Conservation (phyloP, 1,140 invertebrate species). For the Aphelenchoides fujianensis region DNA sequence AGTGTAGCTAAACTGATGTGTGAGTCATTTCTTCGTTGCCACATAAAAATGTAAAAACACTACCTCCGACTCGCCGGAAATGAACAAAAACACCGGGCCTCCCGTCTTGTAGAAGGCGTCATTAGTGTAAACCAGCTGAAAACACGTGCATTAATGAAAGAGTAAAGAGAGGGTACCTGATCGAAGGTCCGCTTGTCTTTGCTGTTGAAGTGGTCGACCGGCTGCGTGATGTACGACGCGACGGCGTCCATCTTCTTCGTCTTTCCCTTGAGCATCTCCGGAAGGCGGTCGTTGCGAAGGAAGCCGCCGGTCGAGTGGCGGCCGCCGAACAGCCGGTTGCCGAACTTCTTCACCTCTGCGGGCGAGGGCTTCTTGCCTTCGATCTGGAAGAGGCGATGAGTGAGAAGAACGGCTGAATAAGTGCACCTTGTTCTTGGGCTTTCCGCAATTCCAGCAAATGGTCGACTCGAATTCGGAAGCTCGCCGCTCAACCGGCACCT, state of each 20-base stretch:
- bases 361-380: neutral
- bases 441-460: constrained; percentile 1
- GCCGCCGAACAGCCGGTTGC: neutral
- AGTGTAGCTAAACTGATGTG: no score
- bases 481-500: neutral
- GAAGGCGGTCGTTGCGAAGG: no score
- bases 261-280: neutral
- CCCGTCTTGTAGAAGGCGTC: constrained; percentile 70
- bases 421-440: neutral
- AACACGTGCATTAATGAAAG: no score
- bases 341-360: neutral
- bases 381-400: neutral
- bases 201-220: constrained; percentile 11
- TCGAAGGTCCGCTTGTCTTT: neutral
- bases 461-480: neutral
- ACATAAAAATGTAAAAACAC: no score
- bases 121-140: constrained; percentile 69
- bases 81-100: constrained; percentile 25
- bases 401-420: no score
- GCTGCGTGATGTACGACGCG: constrained; percentile 7
- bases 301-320: neutral
- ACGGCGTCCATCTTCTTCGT: no score
- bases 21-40: no score
- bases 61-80: constrained; percentile 13
- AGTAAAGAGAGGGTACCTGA: no score